A percentile compares a stretch with the other conserved stretches of the same genome.
phyloP scores from a whole-genome alignment of 2,888 invertebrate species.

The Chrysopilus asiliformis region DNA sequence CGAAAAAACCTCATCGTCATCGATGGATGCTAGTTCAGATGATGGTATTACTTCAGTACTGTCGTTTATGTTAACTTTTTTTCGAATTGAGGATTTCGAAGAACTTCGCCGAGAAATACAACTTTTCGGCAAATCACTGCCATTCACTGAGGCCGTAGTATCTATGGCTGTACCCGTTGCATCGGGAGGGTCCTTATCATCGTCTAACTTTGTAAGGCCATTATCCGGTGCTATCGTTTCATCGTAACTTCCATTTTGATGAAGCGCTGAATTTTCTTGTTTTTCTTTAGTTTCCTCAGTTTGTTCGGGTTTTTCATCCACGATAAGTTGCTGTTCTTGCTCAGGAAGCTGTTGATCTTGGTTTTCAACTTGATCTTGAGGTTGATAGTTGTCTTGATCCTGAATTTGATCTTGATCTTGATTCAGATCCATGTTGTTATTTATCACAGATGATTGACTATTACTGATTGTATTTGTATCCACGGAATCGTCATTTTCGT shows the following conservation, averaged over 20 bases:
- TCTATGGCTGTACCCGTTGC: background rate
- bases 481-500: background rate
- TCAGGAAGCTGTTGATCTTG: background rate
- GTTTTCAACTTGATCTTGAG: background rate
- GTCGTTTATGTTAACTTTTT: constrained; percentile 34
- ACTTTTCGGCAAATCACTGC: constrained; percentile 25
- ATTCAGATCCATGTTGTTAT: background rate
- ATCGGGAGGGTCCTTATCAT: background rate
- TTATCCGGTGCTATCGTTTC: background rate
- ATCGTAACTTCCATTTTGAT: background rate
- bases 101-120: constrained; percentile 33
- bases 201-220: background rate
- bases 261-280: constrained; percentile 1
- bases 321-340: background rate
- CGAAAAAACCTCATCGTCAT: constrained; percentile 51
- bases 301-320: background rate
- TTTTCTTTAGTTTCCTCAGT: background rate
- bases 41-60: constrained; percentile 33
- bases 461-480: background rate
- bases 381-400: constrained; percentile 2
- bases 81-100: constrained; percentile 31
- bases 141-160: constrained; percentile 2
- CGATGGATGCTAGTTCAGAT: constrained; percentile 24
- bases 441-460: background rate
- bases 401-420: background rate